A percentile compares a stretch with the other conserved stretches of the same genome.
Conservation (phyloP, 2,113 vertebrate species). For the Cottus gobio region DNA sequence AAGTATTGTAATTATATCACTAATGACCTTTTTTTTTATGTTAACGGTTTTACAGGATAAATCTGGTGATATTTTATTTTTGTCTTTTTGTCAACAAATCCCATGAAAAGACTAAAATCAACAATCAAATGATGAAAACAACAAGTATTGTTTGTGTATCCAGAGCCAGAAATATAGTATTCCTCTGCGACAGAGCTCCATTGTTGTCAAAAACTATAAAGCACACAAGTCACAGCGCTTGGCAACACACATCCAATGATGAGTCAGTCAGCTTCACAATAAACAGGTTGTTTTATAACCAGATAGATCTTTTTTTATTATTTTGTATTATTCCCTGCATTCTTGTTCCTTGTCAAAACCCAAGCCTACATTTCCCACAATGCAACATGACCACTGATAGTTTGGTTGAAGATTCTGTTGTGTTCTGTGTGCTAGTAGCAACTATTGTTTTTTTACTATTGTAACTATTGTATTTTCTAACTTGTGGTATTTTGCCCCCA, state of each 20-base stretch:
- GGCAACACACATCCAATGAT: background rate
- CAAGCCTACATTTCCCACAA: slow-evolving; percentile 4
- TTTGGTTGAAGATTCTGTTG: background rate
- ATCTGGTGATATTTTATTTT: background rate
- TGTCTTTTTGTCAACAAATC: slow-evolving; percentile 1
- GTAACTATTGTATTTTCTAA: background rate
- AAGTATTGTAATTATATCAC: background rate
- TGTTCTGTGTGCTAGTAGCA: background rate
- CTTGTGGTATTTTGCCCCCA: background rate
- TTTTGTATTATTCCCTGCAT: background rate
- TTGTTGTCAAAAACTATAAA: background rate
- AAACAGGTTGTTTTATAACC: background rate
- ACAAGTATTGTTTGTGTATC: background rate
- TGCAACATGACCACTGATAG: background rate
- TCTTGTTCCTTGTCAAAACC: background rate
- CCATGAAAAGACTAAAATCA: background rate
- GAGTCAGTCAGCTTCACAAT: background rate
- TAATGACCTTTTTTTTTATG: too few species aligned
- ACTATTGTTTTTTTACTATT: too few species aligned
- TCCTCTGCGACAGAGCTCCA: background rate
- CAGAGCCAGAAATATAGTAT: background rate
- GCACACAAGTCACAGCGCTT: background rate
- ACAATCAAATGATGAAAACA: background rate
- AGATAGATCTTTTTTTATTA: background rate
- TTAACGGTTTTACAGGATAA: background rate